phyloP scores from a whole-genome alignment of 2,888 invertebrate genomes.

The Anthrax anthrax region DNA sequence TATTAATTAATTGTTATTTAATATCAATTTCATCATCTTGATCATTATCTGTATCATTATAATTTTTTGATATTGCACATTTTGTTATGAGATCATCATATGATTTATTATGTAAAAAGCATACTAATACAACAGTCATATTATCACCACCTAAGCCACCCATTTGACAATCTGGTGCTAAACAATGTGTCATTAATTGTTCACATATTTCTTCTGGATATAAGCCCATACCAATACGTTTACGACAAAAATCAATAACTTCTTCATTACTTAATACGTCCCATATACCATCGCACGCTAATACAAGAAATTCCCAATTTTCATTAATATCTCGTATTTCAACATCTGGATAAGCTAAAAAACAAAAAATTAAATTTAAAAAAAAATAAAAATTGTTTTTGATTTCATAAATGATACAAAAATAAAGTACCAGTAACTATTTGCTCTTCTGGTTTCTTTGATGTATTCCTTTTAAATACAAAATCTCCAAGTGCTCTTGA shows the following conservation, averaged over 20 bases:
- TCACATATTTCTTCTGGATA: conserved; percentile 94
- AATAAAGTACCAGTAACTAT: conserved; percentile 75
- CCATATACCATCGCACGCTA: conserved; percentile 99
- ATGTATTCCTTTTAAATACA: conserved; percentile 82
- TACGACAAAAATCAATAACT: conserved; percentile 79
- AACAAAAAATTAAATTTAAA: neutral
- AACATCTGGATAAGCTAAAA: conserved; percentile 83
- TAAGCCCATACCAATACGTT: conserved; percentile 63
- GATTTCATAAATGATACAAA: neutral
- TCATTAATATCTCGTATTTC: conserved; percentile 61
- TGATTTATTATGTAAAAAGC: conserved; percentile 40
- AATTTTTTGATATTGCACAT: conserved; percentile 17
- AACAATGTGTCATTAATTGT: conserved; percentile 82
- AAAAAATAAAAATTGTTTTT: neutral
- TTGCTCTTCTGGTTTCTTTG: conserved; percentile 80
- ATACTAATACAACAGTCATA: conserved; percentile 91
- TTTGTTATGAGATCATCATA: conserved; percentile 29
- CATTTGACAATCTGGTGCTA: conserved; percentile 94
- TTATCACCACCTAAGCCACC: conserved; percentile 97
- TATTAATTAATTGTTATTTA: conserved; percentile 7
- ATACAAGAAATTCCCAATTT: conserved; percentile 92
- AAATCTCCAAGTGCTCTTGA: conserved; percentile 96
- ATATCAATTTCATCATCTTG: conserved; percentile 9
- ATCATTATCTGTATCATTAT: neutral
- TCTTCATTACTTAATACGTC: conserved; percentile 94